Evolutionary conservation across 2,888 invertebrate species (phyloP), one percentile per base, ranked within the genome.

Genomic region (Asteroscopus sphinx): DNA sequence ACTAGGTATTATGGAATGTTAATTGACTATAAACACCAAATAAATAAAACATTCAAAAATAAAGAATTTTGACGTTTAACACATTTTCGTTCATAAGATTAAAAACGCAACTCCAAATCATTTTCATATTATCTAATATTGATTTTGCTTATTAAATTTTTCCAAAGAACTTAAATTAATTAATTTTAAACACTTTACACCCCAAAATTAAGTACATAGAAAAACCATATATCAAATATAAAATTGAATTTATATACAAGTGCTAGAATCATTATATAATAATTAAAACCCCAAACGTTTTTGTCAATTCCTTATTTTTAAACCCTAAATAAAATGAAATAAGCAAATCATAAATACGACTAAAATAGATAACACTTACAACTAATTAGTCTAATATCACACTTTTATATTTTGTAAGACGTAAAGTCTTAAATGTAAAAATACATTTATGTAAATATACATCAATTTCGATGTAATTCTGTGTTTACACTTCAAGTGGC

Each of bases 301-400:
- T 51, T 21, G 6, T 41, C 15, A 25, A 39, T 30, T 21, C 53
- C 48, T 42, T 47, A 41, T 28, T 35, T 45, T 48, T 21, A 53
- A 25, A 41, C 12, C 26, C 1, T 42, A 47, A 45, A 53, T 40
- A 32, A 55, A 37, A 47, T 66, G 17, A 61, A 56, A 57, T 68
- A 63, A 60, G 54, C 39, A 60, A 57, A 65, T 49, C 53, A 77
- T 77, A 68, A 70, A 79, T 73, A 73, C 45, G 62, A 72, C 58
- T 68, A 69, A 62, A 58, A 64, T 73, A 90, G 91, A 91, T 92
- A 93, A 87, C 87, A 83, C 89, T 89, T 90, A 91, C 0, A 6
- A 66, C 39, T 83, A 86, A 68, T 75, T 89, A 84, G 60, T 73
- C 91, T 93, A 94, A 89, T 94, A 94, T 93, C 93, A 93, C 93